Evolutionary conservation across 1,140 invertebrate species (phyloP).

Genomic region (Tetramorium alpestre): DNA sequence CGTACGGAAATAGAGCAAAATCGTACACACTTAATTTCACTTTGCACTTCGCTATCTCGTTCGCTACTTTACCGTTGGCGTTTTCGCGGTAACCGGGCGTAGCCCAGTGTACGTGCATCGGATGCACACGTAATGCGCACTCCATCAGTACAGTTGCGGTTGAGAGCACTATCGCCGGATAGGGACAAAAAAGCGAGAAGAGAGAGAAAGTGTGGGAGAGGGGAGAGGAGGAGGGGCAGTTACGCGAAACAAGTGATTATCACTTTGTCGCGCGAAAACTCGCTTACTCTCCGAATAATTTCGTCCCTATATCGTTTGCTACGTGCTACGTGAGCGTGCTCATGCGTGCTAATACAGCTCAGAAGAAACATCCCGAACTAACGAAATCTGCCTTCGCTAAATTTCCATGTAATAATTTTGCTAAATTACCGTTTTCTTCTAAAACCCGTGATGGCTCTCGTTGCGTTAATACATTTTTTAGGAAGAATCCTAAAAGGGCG

Average conservation of each 20-base stretch:
- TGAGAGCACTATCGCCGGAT: constrained; percentile 18
- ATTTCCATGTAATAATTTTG: not conserved
- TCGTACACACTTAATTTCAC: constrained; percentile 52
- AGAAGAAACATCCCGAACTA: constrained; percentile 12
- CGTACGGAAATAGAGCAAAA: not conserved
- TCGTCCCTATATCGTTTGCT: constrained; percentile 22
- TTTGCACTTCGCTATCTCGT: constrained; percentile 54
- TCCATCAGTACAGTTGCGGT: constrained; percentile 51
- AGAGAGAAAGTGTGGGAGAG: not conserved
- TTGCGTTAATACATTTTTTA: constrained; percentile 13
- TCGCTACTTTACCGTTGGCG: constrained; percentile 36
- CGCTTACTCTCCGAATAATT: constrained; percentile 46
- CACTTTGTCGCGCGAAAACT: constrained; percentile 46
- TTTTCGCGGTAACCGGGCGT: constrained; percentile 32
- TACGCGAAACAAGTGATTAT: constrained; percentile 52
- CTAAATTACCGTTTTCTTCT: not conserved
- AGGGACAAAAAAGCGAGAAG: constrained; percentile 17
- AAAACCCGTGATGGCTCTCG: not conserved
- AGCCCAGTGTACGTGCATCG: constrained; percentile 24
- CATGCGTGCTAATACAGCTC: constrained; percentile 10
- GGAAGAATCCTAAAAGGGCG: not conserved
- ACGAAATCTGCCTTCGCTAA: not conserved
- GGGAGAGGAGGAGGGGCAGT: not conserved
- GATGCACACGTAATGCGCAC: constrained; percentile 46
- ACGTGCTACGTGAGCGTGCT: too few species aligned